A percentile compares a stretch with the other conserved stretches of the same genome.
phyloP scores from a whole-genome alignment of 1,140 invertebrate genomes.

The Oryctes rhinoceros region DNA sequence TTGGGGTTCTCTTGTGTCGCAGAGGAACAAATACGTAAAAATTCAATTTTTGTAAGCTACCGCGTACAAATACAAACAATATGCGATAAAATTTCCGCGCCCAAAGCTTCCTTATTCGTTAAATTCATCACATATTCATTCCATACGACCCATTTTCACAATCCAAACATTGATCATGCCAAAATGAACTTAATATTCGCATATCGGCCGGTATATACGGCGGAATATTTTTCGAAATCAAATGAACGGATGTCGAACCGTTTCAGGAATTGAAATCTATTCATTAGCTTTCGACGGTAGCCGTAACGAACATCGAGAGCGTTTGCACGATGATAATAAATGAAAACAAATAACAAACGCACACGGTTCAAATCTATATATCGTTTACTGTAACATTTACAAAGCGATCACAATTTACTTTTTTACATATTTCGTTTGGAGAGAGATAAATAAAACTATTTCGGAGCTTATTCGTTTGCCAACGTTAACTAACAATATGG shows the following conservation, averaged over 20 bases:
- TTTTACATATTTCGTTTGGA: background rate
- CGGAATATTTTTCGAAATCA: background rate
- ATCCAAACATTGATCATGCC: background rate
- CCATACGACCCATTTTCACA: background rate
- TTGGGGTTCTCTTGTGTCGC: too few relatives aligned
- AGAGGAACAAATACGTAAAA: too few relatives aligned
- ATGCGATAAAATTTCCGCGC: too few relatives aligned
- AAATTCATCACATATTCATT: constrained; percentile 5
- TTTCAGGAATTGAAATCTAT: background rate
- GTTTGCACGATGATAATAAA: background rate
- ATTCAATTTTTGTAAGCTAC: too few relatives aligned
- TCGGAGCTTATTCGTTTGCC: too few relatives aligned
- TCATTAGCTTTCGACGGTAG: background rate
- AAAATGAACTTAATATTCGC: constrained; percentile 9
- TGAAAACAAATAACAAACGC: background rate
- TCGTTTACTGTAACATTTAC: background rate
- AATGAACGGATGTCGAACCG: background rate
- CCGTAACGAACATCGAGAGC: background rate
- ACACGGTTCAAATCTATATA: background rate
- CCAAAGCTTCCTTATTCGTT: background rate
- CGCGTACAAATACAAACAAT: too few relatives aligned
- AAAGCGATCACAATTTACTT: background rate
- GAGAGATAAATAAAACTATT: too few relatives aligned
- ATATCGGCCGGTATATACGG: background rate
- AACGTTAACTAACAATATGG: too few relatives aligned